These are phyloP conservation scores for Parnassius glacialis DNA, from an alignment of 2,888 invertebrate genomes.

Conservation along the genomic window DNA sequence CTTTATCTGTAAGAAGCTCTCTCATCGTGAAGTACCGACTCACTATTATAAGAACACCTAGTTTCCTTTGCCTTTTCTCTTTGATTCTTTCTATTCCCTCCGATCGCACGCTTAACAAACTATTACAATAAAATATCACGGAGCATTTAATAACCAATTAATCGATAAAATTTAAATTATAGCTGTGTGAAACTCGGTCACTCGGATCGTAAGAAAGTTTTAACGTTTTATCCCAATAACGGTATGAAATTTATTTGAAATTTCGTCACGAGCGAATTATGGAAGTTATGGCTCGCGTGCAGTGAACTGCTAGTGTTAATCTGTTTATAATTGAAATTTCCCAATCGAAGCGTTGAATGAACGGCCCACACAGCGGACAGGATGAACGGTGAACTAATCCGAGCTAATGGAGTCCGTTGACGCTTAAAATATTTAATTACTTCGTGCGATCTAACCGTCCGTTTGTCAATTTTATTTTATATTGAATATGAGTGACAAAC, in stretches of 20 bases:
- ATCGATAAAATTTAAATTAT: not conserved
- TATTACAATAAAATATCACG: too few species aligned
- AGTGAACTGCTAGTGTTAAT: conserved; percentile 14
- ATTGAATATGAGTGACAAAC: too few species aligned
- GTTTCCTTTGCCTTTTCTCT: not conserved
- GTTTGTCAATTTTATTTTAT: not conserved
- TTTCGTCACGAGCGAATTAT: conserved; percentile 7
- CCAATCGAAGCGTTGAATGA: conserved; percentile 3
- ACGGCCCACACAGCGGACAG: conserved; percentile 11
- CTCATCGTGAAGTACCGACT: too few species aligned
- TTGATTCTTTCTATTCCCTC: too few species aligned
- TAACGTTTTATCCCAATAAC: conserved; percentile 4
- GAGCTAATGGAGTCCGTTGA: conserved; percentile 8
- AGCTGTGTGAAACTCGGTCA: conserved; percentile 20
- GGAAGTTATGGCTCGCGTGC: conserved; percentile 7
- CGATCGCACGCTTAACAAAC: too few species aligned
- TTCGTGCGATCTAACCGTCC: not conserved
- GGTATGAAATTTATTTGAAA: conserved; percentile 9
- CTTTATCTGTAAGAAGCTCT: too few species aligned
- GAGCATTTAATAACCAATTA: too few species aligned
- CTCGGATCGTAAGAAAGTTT: conserved; percentile 2
- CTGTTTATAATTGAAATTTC: conserved; percentile 22
- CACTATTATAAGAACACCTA: not conserved
- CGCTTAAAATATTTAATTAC: conserved; percentile 1
- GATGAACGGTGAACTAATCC: conserved; percentile 6